phyloP scores from a whole-genome alignment of 2,888 invertebrate genomes.

The Willowsia nigromaculata region DNA sequence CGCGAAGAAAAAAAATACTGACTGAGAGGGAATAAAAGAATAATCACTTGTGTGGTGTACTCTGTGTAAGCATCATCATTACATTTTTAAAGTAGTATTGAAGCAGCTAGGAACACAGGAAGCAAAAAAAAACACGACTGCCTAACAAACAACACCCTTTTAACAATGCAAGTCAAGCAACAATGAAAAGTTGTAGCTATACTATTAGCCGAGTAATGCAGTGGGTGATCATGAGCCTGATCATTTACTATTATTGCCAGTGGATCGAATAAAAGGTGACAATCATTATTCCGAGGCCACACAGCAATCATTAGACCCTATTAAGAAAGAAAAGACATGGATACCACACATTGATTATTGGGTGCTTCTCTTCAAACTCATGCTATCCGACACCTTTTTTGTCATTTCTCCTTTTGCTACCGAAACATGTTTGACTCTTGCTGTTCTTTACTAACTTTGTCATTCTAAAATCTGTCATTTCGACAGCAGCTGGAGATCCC shows the following conservation, averaged over 20 bases:
- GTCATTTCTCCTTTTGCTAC: slow-evolving; percentile 42
- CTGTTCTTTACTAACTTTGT: slow-evolving; percentile 14
- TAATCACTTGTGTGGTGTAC: background rate
- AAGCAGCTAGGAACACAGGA: slow-evolving; percentile 27
- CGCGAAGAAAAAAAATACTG: slow-evolving; percentile 53
- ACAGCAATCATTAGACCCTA: slow-evolving; percentile 61
- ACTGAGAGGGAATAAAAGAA: background rate
- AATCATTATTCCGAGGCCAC: slow-evolving; percentile 64
- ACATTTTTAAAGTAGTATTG: background rate
- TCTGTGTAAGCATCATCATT: background rate
- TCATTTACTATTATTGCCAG: slow-evolving; percentile 34
- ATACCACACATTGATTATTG: slow-evolving; percentile 66
- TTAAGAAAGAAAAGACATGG: slow-evolving; percentile 41
- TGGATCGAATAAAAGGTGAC: slow-evolving; percentile 46
- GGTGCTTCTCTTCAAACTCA: slow-evolving; percentile 36
- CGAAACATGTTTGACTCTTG: background rate
- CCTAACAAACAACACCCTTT: slow-evolving; percentile 48
- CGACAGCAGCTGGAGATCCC: slow-evolving; percentile 34
- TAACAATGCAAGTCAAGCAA: slow-evolving; percentile 53
- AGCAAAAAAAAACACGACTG: slow-evolving; percentile 13
- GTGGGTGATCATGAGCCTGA: slow-evolving; percentile 59
- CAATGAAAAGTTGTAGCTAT: slow-evolving; percentile 27
- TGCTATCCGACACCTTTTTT: slow-evolving; percentile 49
- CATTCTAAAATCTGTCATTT: slow-evolving; percentile 44
- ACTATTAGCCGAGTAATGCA: slow-evolving; percentile 34